Evolutionary conservation across 2,888 invertebrate species (phyloP), one percentile per base, ranked within the genome.

Genomic region (Drosophila barbarae): DNA sequence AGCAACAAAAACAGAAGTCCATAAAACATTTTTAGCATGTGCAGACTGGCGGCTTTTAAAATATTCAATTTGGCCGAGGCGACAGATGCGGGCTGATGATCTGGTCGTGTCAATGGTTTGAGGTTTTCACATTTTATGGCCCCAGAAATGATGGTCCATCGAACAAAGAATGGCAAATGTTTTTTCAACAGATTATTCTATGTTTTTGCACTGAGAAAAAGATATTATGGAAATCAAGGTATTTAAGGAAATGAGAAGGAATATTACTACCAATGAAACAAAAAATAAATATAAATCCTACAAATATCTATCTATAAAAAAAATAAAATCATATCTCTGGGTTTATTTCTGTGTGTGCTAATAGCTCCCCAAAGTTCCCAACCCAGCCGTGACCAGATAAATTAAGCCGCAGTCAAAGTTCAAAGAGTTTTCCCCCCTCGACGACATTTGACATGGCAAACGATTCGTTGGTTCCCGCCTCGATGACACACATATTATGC

Each of bases 21-120:
- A 83, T 79, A 79, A 79, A 82, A 82, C 77, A 82, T 79, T 84
- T 79, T 79, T 84, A 74, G 79, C 72, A 79, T 79, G 65, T 79
- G 85, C 83, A 79, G 85, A 84, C 79, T 61, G 44, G 50, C 63
- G 65, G 83, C 85, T 84, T 72, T 84, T 77, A 79, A 80, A 79
- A 77, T 76, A 47, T 72, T 80, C 60, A 46, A 46, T 70, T 60
- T 38, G 51, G 32, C 63, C 36, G 30, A 59, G 65, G 41, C 41
- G 46, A 73, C 64, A 78, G 71, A 72, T 83, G 81, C 84, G 84
- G 81, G 84, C 75, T 57, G 79, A 63, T 73, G 63, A 70, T 61
- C 54, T 49, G 47, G 59, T 69, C 38, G 50, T 56, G 56, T 67
- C 61, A 61, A 65, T 65, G 61, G 65, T 68, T 34, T 50, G 49